Evolutionary conservation across 2,113 vertebrate genomes (phyloP).

Genomic region (Mohoua ochrocephala): DNA sequence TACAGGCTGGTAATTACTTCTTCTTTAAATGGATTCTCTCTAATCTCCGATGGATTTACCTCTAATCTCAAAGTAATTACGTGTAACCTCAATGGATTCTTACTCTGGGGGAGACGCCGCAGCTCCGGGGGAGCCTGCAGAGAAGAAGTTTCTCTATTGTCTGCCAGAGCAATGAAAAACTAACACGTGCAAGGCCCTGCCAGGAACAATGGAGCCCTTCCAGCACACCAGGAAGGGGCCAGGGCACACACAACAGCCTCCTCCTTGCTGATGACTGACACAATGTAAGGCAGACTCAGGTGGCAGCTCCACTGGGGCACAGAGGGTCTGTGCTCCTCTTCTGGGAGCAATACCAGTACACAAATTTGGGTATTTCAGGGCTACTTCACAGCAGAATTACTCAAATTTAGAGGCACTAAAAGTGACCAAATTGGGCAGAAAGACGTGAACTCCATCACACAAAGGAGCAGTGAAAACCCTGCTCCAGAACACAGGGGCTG

Average conservation of each 20-base stretch:
- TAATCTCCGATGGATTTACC: slow-evolving; percentile 54
- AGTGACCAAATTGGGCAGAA: not conserved
- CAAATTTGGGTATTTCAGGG: not conserved
- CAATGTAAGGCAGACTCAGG: not conserved
- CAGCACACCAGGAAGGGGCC: not conserved
- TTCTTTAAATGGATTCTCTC: slow-evolving; percentile 55
- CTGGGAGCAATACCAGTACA: not conserved
- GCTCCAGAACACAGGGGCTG: not conserved
- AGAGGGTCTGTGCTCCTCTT: accelerated
- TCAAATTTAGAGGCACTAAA: not conserved
- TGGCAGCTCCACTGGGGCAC: not conserved
- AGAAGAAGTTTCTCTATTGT: slow-evolving; percentile 24
- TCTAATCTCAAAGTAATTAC: slow-evolving; percentile 70
- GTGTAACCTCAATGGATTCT: slow-evolving; percentile 44
- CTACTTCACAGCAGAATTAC: not conserved
- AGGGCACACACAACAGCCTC: not conserved
- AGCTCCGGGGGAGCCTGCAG: slow-evolving; percentile 16
- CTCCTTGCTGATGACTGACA: not conserved
- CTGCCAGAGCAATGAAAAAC: slow-evolving; percentile 4
- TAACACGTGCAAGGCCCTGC: not conserved
- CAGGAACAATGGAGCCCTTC: not conserved
- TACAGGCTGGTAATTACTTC: slow-evolving; percentile 61
- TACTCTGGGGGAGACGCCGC: not conserved
- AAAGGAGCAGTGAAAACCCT: not conserved
- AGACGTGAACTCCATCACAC: not conserved